These are phyloP conservation scores for Hydrolagus affinis DNA, from an alignment of 2,113 vertebrate species.

Conservation along the genomic window DNA sequence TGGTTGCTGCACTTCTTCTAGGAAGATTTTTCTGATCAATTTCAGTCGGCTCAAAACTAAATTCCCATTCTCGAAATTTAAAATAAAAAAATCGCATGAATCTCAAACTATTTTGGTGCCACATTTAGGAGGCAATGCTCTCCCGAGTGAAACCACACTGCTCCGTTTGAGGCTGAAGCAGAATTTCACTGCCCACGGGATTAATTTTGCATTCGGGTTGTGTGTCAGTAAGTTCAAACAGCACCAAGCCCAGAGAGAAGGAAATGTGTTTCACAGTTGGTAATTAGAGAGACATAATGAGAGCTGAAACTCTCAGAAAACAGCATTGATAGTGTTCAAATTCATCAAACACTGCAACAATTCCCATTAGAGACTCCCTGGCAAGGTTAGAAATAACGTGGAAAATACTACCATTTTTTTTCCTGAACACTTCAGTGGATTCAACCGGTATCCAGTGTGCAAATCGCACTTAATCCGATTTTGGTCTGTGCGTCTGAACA, in stretches of 20 bases:
- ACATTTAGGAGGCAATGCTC: no score
- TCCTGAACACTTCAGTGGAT: no score
- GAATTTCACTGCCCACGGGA: constrained; percentile 28
- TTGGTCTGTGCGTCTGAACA: background rate
- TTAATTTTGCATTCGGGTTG: constrained; percentile 31
- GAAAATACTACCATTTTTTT: background rate
- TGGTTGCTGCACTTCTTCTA: no score
- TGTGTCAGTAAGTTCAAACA: constrained; percentile 32
- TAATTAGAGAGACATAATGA: constrained; percentile 32
- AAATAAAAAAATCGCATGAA: no score
- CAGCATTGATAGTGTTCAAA: constrained; percentile 31
- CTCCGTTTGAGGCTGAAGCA: constrained; percentile 22
- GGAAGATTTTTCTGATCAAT: no score
- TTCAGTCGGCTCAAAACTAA: no score
- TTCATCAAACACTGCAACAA: constrained; percentile 29
- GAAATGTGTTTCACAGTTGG: constrained; percentile 32
- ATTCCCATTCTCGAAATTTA: no score
- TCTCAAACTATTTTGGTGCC: no score
- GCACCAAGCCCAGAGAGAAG: constrained; percentile 25
- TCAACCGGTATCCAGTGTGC: background rate
- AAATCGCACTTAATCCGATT: background rate
- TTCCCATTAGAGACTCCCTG: constrained; percentile 19
- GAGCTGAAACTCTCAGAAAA: constrained; percentile 28
- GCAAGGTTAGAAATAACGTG: constrained; percentile 27
- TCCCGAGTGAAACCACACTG: constrained; percentile 17